Conservation (phyloP, 2,113 vertebrate genomes). For the Callospermophilus lateralis region DNA sequence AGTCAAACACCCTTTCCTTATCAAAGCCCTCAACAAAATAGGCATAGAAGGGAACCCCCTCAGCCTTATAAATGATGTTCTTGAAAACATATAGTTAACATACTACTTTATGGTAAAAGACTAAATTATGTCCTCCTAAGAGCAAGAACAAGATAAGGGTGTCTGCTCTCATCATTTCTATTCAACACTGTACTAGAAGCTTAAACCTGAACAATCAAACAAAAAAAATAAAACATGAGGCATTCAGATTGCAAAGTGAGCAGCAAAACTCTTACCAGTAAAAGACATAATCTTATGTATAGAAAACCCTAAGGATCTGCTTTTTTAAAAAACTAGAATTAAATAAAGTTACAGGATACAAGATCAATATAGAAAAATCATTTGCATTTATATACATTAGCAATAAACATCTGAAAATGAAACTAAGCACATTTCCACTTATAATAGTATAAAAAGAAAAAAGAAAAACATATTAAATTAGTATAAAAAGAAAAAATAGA, state of each 20-base stretch:
- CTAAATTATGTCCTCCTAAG: background rate
- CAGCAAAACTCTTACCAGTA: background rate
- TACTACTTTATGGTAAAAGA: background rate
- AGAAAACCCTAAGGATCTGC: no score
- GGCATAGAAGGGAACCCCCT: background rate
- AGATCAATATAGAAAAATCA: background rate
- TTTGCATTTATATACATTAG: background rate
- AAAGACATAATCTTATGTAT: background rate
- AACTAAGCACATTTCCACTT: background rate
- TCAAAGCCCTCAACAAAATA: background rate
- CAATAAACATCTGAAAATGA: background rate
- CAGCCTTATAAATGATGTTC: background rate
- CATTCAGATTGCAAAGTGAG: background rate
- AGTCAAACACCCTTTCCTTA: background rate
- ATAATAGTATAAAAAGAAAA: background rate
- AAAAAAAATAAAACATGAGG: conserved; percentile 13
- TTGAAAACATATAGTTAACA: background rate
- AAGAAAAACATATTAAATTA: background rate
- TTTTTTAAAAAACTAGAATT: no score
- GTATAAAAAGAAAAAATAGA: background rate
- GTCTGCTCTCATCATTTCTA: no score
- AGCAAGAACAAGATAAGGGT: background rate
- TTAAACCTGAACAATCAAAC: background rate
- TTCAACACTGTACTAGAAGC: background rate
- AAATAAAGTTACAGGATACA: no score